These are phyloP conservation scores for Cephalopterus ornatus DNA, from an alignment of 2,113 vertebrate species.

Conservation along the genomic window DNA sequence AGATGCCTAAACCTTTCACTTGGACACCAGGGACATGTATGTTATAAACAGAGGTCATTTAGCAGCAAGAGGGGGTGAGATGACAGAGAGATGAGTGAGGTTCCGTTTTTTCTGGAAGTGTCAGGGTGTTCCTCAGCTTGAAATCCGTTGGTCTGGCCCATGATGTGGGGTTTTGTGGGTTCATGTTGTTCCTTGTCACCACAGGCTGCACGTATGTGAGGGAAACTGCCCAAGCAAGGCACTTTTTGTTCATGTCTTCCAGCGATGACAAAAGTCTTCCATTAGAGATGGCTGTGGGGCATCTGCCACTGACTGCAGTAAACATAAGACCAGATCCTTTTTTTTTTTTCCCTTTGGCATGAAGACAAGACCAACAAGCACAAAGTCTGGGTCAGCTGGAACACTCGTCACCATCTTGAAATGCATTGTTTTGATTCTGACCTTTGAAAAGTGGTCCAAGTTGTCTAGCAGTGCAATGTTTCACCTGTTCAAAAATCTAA, in stretches of 20 bases:
- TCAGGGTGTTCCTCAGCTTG: background rate
- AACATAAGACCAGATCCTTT: background rate
- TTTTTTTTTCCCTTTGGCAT: background rate
- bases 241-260: background rate
- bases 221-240: background rate
- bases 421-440: background rate
- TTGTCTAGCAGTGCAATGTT: background rate
- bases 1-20: background rate
- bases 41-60: background rate
- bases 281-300: background rate
- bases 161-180: background rate
- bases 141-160: background rate
- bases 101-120: background rate
- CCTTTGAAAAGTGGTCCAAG: background rate
- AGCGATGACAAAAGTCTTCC: background rate
- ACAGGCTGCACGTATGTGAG: background rate
- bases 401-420: background rate
- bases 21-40: background rate
- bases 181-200: background rate
- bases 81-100: background rate
- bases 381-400: background rate
- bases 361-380: background rate
- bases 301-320: background rate
- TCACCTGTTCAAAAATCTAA: background rate
- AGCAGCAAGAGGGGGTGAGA: background rate